Base-by-base conservation (phyloP, 2,888 invertebrate species). In the Brassicogethes aeneus region DNA sequence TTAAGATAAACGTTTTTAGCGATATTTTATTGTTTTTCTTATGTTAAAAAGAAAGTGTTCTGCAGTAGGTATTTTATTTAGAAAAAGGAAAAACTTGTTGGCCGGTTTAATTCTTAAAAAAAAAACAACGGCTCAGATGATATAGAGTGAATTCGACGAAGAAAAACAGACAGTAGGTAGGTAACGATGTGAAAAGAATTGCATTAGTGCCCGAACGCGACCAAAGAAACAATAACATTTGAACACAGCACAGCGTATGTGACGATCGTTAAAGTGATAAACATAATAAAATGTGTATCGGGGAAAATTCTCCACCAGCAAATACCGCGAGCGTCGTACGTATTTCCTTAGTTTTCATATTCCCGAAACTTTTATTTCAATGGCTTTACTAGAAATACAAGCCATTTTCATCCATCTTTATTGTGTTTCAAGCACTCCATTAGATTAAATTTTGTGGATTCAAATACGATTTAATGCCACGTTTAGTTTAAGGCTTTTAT, bases 151-250 rank as follows among this genome's bases (percentile, higher is more conserved):
- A n/a, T n/a, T n/a, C n/a, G n/a, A n/a, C n/a, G n/a, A n/a, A n/a
- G n/a, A n/a, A n/a, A n/a, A n/a, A n/a, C n/a, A n/a, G n/a, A n/a
- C n/a, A 43, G 43, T 41, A 49, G 39, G 37, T 34, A 45, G 43
- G 46, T 46, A 52, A 46, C 51, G 51, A 47, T 43, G 50, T 10
- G 47, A 44, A 50, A 46, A 47, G 50, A 51, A 51, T 50, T 47
- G 51, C 43, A 44, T 48, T 48, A 48, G 46, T 45, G 43, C 44
- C 48, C 45, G 51, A 50, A 50, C 48, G 46, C 42, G 51, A 49
- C 50, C 47, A 50, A 51, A 51, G 53, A 45, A 51, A 51, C 51
- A 53, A 53, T 51, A 53, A 53, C 37, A 37, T 37, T 37, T 37
- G 37, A 37, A 30, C 37, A 14, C 30, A 30, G 30, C 37, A 30